Conservation (phyloP, 2,113 vertebrate genomes). For the Thoracochromis brauschi region DNA sequence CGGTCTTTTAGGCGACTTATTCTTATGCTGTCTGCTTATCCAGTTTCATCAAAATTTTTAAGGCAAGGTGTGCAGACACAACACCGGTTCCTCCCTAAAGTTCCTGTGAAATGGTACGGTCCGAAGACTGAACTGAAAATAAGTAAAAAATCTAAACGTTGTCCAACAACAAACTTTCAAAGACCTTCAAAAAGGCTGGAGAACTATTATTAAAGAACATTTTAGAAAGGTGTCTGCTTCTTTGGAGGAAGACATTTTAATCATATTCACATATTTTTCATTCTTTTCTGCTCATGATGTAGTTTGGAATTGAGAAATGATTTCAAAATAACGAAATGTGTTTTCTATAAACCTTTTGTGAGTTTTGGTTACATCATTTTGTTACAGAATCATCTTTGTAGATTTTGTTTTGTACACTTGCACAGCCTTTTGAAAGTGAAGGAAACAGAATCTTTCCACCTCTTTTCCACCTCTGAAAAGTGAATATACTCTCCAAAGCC, state of each 20-base stretch:
- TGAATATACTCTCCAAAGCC: not conserved
- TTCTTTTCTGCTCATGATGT: not conserved
- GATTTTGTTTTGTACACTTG: not conserved
- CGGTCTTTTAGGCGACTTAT: fast-evolving
- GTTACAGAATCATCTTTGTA: not conserved
- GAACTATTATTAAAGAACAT: not conserved
- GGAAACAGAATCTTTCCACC: not conserved
- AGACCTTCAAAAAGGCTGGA: not conserved
- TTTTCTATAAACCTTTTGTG: not conserved
- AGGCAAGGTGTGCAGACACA: not conserved
- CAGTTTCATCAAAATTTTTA: not conserved
- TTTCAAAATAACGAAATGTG: not conserved
- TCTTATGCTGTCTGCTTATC: not conserved
- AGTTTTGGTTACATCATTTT: not conserved
- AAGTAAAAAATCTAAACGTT: fast-evolving
- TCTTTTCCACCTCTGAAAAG: not conserved
- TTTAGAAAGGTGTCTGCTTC: not conserved
- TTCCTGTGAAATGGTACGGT: not conserved
- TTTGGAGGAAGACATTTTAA: not conserved
- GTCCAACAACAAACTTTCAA: not conserved
- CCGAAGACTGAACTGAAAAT: not conserved
- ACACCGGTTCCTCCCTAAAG: not conserved
- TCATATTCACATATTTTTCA: not conserved
- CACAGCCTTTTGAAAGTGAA: not conserved
- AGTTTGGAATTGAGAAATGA: not conserved